Conservation (phyloP, 2,888 invertebrate genomes). For the Nephrotoma appendiculata region DNA sequence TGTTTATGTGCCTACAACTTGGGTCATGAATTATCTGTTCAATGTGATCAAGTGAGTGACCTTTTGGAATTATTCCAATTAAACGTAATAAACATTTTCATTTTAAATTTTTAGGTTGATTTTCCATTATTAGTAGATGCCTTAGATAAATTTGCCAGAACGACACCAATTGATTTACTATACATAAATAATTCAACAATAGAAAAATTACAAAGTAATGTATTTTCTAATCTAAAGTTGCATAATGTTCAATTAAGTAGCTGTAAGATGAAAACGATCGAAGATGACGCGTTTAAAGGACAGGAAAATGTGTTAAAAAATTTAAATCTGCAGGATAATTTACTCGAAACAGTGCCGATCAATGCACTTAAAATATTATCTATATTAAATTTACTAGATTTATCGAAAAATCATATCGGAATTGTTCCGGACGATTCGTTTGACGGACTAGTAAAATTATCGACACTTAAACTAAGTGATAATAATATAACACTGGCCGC, state of each 20-base stretch:
- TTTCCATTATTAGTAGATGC: conserved; percentile 59
- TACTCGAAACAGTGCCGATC: conserved; percentile 62
- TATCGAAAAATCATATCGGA: conserved; percentile 67
- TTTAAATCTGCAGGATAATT: conserved; percentile 73
- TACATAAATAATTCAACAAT: conserved; percentile 82
- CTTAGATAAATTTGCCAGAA: conserved; percentile 50
- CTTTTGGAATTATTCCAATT: neutral
- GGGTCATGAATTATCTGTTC: conserved; percentile 71
- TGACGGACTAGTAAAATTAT: conserved; percentile 50
- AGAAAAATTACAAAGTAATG: conserved; percentile 46
- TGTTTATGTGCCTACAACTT: conserved; percentile 82
- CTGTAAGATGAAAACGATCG: conserved; percentile 57
- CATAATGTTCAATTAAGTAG: conserved; percentile 75
- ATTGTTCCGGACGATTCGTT: conserved; percentile 64
- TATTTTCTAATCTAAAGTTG: conserved; percentile 54
- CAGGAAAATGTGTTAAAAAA: conserved; percentile 69
- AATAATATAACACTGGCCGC: conserved; percentile 64
- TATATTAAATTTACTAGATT: conserved; percentile 63
- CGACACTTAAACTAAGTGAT: conserved; percentile 74
- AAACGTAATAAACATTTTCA: neutral
- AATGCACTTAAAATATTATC: conserved; percentile 50
- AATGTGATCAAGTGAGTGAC: conserved; percentile 60
- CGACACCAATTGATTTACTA: conserved; percentile 61
- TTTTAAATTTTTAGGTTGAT: conserved; percentile 43
- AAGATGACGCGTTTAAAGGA: conserved; percentile 63